phyloP scores from a whole-genome alignment of 2,113 vertebrate species.

The Megalops atlanticus region DNA sequence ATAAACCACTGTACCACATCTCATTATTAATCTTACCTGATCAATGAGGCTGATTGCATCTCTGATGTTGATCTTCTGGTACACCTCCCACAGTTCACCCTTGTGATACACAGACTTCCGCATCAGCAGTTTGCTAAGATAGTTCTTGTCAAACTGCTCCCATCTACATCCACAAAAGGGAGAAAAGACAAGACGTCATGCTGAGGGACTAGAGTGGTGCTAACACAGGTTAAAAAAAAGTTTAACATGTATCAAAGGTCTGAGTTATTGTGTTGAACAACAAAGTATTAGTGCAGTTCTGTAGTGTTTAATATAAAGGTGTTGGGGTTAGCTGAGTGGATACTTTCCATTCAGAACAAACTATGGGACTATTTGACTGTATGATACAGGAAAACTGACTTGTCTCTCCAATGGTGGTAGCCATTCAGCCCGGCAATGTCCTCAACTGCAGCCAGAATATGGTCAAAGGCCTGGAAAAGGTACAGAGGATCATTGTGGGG shows the following conservation, averaged over 20 bases:
- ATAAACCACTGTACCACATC: neutral
- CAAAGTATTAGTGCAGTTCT: neutral
- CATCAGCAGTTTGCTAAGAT: constrained; percentile 91
- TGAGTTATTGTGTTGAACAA: neutral
- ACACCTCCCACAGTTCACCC: constrained; percentile 94
- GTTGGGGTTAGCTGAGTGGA: neutral
- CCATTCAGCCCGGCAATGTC: constrained; percentile 94
- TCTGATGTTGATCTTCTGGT: constrained; percentile 96
- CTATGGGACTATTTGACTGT: neutral
- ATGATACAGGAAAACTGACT: constrained; percentile 68
- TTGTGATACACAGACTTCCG: constrained; percentile 89
- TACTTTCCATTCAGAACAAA: neutral
- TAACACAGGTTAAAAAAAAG: neutral
- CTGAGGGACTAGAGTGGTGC: neutral
- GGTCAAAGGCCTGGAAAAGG: constrained; percentile 85
- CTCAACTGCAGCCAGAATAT: constrained; percentile 94
- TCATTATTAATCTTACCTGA: constrained; percentile 71
- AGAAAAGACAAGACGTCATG: neutral
- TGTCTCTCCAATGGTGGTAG: constrained; percentile 97
- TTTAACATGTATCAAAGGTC: neutral
- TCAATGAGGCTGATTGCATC: constrained; percentile 94
- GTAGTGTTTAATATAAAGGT: neutral
- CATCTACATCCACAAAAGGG: constrained; percentile 69
- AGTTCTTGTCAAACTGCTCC: constrained; percentile 97
- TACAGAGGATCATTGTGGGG: neutral